These are phyloP conservation scores for Anoncus sp. DNA, from an alignment of 2,888 invertebrate genomes.

Conservation along the genomic window DNA sequence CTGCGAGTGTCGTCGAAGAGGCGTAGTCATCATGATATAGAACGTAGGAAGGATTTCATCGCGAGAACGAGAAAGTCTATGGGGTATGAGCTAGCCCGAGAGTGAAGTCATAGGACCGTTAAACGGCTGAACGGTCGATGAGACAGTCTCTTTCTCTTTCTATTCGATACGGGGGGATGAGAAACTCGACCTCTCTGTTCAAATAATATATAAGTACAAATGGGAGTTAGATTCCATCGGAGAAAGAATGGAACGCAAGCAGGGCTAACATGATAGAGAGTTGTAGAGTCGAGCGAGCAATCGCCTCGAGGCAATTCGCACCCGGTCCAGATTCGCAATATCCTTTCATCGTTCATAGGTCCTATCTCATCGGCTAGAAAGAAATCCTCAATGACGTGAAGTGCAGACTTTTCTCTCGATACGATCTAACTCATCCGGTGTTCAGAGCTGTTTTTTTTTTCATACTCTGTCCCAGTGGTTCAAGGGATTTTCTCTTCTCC, in stretches of 20 bases:
- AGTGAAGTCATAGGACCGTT: constrained; percentile 58
- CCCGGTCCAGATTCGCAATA: constrained; percentile 57
- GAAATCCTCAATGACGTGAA: constrained; percentile 43
- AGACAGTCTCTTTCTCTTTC: constrained; percentile 1
- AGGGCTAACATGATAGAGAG: constrained; percentile 6
- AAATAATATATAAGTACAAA: constrained; percentile 60
- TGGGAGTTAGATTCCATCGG: constrained; percentile 25
- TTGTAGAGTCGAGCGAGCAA: constrained; percentile 43
- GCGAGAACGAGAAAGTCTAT: constrained; percentile 17
- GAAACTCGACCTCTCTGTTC: constrained; percentile 57
- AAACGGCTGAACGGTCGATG: constrained; percentile 47
- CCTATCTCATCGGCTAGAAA: constrained; percentile 16
- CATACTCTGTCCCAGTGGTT: constrained; percentile 9
- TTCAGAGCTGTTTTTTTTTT: not conserved
- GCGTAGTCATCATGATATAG: constrained; percentile 32
- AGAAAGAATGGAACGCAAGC: constrained; percentile 5
- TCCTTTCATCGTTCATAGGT: constrained; percentile 48
- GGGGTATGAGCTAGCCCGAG: constrained; percentile 11
- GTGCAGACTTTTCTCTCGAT: constrained; percentile 19
- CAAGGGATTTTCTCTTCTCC: constrained; percentile 16
- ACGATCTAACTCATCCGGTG: constrained; percentile 5
- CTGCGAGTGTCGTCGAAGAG: constrained; percentile 38
- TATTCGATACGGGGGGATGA: constrained; percentile 28
- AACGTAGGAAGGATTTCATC: constrained; percentile 47
- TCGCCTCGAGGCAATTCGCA: constrained; percentile 52